phyloP scores from a whole-genome alignment of 2,797 vertebrate species.

The Acanthurus lineatus region DNA sequence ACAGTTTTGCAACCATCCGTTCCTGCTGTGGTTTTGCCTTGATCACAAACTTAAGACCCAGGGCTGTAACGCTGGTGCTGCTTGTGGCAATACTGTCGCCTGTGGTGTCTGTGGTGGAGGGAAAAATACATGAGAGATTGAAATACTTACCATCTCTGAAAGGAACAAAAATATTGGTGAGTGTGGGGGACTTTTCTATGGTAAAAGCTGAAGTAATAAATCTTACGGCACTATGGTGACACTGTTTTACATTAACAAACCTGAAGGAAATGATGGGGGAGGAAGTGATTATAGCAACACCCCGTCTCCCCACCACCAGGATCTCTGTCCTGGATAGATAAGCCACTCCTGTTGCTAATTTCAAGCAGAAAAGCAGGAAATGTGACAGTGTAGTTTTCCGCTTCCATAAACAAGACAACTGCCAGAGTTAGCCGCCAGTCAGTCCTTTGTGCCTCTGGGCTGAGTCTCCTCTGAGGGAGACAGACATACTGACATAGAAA shows the following conservation, averaged over 20 bases:
- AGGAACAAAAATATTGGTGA: slow-evolving; percentile 35
- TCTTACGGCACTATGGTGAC: slow-evolving; percentile 35
- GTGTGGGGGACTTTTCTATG: slow-evolving; percentile 43
- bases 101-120: slow-evolving; percentile 44
- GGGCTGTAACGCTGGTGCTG: slow-evolving; percentile 15
- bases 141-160: slow-evolving; percentile 57
- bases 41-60: slow-evolving; percentile 27
- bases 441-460: slow-evolving; percentile 77
- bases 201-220: slow-evolving; percentile 53
- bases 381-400: slow-evolving; percentile 94
- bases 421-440: slow-evolving; percentile 76
- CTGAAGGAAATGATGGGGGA: slow-evolving; percentile 91
- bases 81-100: slow-evolving; percentile 13
- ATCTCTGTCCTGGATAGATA: slow-evolving; percentile 95
- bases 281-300: slow-evolving; percentile 90
- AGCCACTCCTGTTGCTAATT: slow-evolving; percentile 94
- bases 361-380: slow-evolving; percentile 96
- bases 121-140: slow-evolving; percentile 17
- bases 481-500: slow-evolving; percentile 65
- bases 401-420: slow-evolving; percentile 90
- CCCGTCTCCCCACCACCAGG: slow-evolving; percentile 85
- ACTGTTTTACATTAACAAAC: slow-evolving; percentile 83
- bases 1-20: slow-evolving; percentile 18
- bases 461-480: slow-evolving; percentile 68
- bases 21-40: slow-evolving; percentile 46